Conservation (phyloP, 2,888 invertebrate genomes). For the Carcina quercana region DNA sequence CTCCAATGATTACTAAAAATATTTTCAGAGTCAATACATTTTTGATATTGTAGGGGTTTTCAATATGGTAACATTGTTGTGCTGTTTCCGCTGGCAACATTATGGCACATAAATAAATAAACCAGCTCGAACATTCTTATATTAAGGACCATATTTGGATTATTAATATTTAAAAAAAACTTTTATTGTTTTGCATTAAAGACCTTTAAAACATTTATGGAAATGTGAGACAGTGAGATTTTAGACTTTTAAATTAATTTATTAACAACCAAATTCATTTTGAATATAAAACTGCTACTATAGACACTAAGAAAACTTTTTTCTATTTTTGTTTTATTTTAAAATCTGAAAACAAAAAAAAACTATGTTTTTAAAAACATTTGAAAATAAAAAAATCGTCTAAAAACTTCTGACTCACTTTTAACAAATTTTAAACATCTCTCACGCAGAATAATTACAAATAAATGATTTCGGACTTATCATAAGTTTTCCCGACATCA, state of each 20-base stretch:
- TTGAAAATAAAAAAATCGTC: too few relatives aligned
- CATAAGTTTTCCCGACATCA: constrained; percentile 25
- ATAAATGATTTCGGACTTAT: constrained; percentile 25
- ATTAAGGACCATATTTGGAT: constrained; percentile 61
- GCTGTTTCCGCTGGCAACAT: constrained; percentile 68
- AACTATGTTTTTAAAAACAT: background rate
- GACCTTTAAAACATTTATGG: too few relatives aligned
- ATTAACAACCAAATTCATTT: too few relatives aligned
- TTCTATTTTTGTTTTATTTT: constrained; percentile 22
- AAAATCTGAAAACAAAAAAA: background rate
- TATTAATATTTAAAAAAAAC: constrained; percentile 27
- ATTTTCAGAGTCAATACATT: constrained; percentile 23
- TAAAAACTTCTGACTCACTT: too few relatives aligned
- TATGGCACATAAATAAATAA: constrained; percentile 64
- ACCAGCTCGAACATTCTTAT: constrained; percentile 55
- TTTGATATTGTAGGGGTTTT: constrained; percentile 25
- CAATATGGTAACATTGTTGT: constrained; percentile 66
- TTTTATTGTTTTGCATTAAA: constrained; percentile 21
- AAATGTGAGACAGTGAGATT: too few relatives aligned
- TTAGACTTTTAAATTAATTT: too few relatives aligned
- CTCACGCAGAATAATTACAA: constrained; percentile 13
- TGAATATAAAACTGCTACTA: too few relatives aligned
- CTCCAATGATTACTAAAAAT: too few relatives aligned
- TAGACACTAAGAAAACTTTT: too few relatives aligned
- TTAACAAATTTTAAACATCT: constrained; percentile 4